A percentile compares a stretch with the other conserved stretches of the same genome.
Evolutionary conservation across 2,888 invertebrate species (phyloP).

Genomic region (Drosophila macrospina): DNA sequence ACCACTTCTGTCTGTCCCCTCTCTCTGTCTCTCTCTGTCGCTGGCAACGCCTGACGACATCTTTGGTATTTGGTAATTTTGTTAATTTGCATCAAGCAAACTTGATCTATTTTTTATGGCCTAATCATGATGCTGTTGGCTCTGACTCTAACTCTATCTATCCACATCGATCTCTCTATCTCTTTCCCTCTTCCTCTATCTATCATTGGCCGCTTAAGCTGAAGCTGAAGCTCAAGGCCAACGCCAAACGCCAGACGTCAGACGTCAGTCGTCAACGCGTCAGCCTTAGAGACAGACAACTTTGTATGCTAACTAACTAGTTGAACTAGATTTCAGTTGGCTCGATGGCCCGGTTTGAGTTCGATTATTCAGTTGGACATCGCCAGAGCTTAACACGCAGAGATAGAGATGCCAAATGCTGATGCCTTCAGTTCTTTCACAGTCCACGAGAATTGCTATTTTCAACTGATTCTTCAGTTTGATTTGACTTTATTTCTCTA

Average conservation of each 20-base stretch:
- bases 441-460: neutral
- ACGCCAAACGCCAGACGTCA: conserved; percentile 33
- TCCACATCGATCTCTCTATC: no score
- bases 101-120: conserved; percentile 63
- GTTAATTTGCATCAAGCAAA: conserved; percentile 45
- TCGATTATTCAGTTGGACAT: conserved; percentile 15
- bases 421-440: neutral
- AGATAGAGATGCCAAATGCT: neutral
- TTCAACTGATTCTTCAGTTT: no score
- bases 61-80: conserved; percentile 45
- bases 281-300: conserved; percentile 46
- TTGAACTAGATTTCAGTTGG: conserved; percentile 69
- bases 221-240: conserved; percentile 67
- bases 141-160: neutral
- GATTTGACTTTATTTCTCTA: no score
- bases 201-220: conserved; percentile 16
- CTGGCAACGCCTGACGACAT: conserved; percentile 32
- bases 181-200: no score
- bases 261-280: no score
- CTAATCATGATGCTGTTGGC: conserved; percentile 17
- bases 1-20: neutral
- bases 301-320: conserved; percentile 73
- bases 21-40: neutral
- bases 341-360: conserved; percentile 32
- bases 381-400: neutral